phyloP scores from a whole-genome alignment of 1,140 invertebrate genomes.

The Amyelois transitella region DNA sequence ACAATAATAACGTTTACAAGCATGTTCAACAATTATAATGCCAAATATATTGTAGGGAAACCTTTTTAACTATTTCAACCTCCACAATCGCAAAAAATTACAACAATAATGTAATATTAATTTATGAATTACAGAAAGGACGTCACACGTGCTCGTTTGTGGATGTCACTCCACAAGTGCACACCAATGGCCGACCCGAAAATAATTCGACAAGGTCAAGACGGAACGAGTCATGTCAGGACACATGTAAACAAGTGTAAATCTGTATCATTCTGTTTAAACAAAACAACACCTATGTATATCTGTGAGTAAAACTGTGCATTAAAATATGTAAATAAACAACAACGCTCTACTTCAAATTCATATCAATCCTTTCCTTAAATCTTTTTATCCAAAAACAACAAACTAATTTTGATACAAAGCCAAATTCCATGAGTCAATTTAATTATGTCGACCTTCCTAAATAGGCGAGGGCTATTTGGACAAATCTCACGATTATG shows the following conservation, averaged over 20 bases:
- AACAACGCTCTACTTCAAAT: too few relatives aligned
- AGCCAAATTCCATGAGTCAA: not conserved
- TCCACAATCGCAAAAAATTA: not conserved
- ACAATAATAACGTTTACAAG: too few relatives aligned
- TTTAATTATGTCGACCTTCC: slow-evolving; percentile 9
- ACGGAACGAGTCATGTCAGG: not conserved
- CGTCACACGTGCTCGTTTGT: not conserved
- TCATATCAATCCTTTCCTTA: too few relatives aligned
- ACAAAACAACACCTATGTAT: too few relatives aligned
- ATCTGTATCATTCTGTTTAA: not conserved
- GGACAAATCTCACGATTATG: slow-evolving; percentile 7
- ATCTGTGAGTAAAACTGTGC: too few relatives aligned
- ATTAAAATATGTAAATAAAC: too few relatives aligned
- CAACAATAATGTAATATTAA: too few relatives aligned
- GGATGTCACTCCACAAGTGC: not conserved
- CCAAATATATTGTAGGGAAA: too few relatives aligned
- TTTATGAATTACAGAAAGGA: not conserved
- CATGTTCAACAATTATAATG: too few relatives aligned
- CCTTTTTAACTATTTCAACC: too few relatives aligned
- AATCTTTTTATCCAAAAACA: too few relatives aligned
- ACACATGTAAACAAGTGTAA: not conserved
- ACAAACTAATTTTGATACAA: not conserved
- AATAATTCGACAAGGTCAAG: not conserved
- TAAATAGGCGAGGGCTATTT: slow-evolving; percentile 12
- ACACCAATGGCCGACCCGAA: not conserved